Evolutionary conservation across 1,140 invertebrate genomes (phyloP), one percentile per base, ranked within the genome.

Genomic region (Zaprionus ornatus): DNA sequence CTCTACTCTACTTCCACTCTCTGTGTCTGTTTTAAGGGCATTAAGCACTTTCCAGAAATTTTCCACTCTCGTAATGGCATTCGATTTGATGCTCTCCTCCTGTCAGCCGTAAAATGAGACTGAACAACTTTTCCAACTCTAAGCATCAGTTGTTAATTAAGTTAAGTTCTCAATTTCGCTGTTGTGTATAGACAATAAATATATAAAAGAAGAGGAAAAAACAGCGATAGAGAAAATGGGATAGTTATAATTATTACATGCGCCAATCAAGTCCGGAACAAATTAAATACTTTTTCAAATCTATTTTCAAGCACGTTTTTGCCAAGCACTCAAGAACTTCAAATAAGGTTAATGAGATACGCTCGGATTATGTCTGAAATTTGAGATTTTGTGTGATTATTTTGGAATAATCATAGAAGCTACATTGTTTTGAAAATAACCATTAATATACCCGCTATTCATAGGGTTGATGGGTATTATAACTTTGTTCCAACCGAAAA

Each of bases 11-110:
- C 52, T 72, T 45, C 42, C 45, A 40, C 57, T 29, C 61, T 29
- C n/a, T 6, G 3, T 23, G 40, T 23, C 25, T 48, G 29, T 42
- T 45, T 61, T 45, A 45, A 32, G 19, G 13, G 66, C 65, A 80
- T 80, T 80, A 71, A 80, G 77, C 60, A 75, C 68, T 79, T 70
- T 73, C 37, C 60, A 71, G 74, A 66, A 59, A 70, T 64, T 48
- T 48, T 59, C 55, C 66, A 81, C 69, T 85, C 67, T 21, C 29
- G 23, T 6, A 62, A 61, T 55, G 59, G 37, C 40, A 50, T 69
- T 63, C 55, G 52, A 57, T 70, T 59, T 63, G 29, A 25, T 21
- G 13, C 35, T 54, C n/a, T 35, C 13, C 13, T 64, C 45, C 19
- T 45, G 21, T 15, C 32, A 54, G 48, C 15, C 52, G 25, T 25